These are phyloP conservation scores for Raphicerus campestris DNA, from an alignment of 2,113 vertebrate species.

Conservation along the genomic window DNA sequence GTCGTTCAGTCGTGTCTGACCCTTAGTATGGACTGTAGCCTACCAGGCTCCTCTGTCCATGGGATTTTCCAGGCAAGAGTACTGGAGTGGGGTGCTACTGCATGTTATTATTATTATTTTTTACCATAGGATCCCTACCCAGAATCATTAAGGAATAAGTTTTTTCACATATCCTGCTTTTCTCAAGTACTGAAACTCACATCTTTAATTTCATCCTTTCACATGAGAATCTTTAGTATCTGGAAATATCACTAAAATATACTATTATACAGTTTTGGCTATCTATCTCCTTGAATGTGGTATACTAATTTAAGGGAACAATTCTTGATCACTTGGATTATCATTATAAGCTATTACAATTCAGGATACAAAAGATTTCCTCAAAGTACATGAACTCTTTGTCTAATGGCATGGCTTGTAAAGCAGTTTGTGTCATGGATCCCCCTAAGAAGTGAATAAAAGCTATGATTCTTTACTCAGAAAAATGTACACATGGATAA, in stretches of 20 bases:
- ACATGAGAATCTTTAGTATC: background rate
- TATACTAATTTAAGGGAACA: background rate
- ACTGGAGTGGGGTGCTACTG: too few species aligned
- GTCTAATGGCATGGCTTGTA: background rate
- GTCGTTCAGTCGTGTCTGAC: too few species aligned
- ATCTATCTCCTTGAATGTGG: background rate
- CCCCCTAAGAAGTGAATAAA: background rate
- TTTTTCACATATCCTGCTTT: background rate
- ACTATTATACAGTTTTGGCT: background rate
- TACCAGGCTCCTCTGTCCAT: too few species aligned
- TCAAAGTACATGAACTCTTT: background rate
- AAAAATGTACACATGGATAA: background rate
- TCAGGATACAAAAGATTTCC: background rate
- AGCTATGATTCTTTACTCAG: background rate
- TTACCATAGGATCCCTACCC: background rate
- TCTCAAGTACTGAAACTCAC: background rate
- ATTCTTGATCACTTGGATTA: background rate
- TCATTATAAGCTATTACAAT: background rate
- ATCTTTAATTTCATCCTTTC: background rate
- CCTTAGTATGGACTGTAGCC: too few species aligned
- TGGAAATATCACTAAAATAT: slow-evolving; percentile 12
- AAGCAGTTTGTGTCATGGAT: background rate
- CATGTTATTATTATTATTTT: background rate
- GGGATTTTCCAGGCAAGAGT: too few species aligned
- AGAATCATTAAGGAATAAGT: background rate